Evolutionary conservation across 2,888 invertebrate genomes (phyloP), one percentile per base, ranked within the genome.

Genomic region (Megamerina dolium): DNA sequence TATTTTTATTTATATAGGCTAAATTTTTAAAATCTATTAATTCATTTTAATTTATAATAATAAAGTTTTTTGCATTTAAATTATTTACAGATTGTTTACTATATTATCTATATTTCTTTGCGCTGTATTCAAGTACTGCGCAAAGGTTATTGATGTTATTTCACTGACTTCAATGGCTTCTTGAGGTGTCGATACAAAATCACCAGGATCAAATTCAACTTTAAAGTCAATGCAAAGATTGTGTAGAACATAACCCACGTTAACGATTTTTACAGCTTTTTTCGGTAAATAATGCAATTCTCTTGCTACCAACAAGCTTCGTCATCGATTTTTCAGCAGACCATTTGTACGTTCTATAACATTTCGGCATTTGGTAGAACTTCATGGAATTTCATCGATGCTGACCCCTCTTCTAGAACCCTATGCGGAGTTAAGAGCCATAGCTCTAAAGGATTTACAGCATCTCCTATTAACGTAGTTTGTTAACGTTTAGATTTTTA

Each of bases 381-480:
- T 5, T 12, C 23, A 14, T 48, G 45, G 26, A 35, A 48, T 26
- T 34, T 30, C 17, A 30, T 33, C 23, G 40, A 43, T 36, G 40
- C 13, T 29, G 43, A 37, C 37, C 40, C 13, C 29, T 37, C 37
- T 18, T 8, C 13, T 34, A 30, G 12, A 3, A 29, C 31, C 6
- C 40, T 14, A 37, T 46, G 43, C 3, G 46, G 38, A 10, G 46
- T 48, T 41, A 48, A 41, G 33, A 48, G 41, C 42, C 26, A 48
- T 4, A 37, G 45, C 26, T 40, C 39, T 3, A 48, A 27, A 3
- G 48, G 32, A 41, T 45, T 45, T 27, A 39, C 43, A 10, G 45
- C 42, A 32, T 48, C 42, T n/a, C 37, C 41, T 43, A 20, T 16
- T 33, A 3, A n/a, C n/a, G n/a, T n/a, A n/a, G n/a, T n/a, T 31